These are phyloP conservation scores for Oreochromis aureus DNA, from an alignment of 2,113 vertebrate species.

Conservation along the genomic window DNA sequence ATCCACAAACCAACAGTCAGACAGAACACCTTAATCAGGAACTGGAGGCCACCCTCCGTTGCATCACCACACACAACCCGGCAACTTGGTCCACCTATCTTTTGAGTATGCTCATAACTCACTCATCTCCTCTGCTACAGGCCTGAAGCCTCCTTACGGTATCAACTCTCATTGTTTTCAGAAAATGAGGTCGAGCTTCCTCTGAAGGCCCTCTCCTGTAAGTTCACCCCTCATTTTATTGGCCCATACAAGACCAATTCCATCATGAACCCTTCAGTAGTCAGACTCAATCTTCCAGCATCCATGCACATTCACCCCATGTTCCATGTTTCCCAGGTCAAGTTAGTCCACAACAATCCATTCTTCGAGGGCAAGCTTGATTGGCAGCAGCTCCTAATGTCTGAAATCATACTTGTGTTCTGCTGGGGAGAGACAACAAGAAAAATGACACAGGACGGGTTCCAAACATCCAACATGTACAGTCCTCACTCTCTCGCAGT, in stretches of 20 bases:
- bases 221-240: neutral
- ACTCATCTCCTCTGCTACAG: rapidly evolving
- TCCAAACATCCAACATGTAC: neutral
- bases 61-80: rapidly evolving
- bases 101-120: rapidly evolving
- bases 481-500: neutral
- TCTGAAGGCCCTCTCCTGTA: neutral
- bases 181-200: neutral
- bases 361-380: neutral
- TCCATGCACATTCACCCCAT: neutral
- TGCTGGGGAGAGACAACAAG: neutral
- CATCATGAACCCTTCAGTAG: rapidly evolving
- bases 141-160: rapidly evolving
- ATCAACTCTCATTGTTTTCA: neutral
- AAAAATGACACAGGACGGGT: neutral
- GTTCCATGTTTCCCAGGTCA: neutral
- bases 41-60: neutral
- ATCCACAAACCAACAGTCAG: neutral
- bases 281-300: neutral
- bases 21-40: rapidly evolving
- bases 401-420: neutral
- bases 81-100: neutral
- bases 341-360: neutral
- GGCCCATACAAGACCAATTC: neutral
- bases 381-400: neutral